Evolutionary conservation across 1,140 invertebrate genomes (phyloP), one percentile per base, ranked within the genome.

Genomic region (Lithobius niger): DNA sequence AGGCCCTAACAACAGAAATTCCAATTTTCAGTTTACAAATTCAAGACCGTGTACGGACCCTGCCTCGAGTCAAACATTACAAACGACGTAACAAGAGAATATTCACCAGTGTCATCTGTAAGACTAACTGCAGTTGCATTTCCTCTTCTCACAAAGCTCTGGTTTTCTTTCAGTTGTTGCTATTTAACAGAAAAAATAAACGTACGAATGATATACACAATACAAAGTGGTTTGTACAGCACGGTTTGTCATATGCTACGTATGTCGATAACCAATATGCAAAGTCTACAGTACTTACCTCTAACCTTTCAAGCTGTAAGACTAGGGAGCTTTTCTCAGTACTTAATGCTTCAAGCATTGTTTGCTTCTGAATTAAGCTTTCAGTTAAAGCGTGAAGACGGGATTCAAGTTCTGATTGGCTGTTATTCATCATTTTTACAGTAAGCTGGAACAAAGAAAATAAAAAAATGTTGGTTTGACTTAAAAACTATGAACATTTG

Each of bases 321-420:
- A 78, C 70, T 22, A 89, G 71, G 13, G 86, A 86, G 74, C 87
- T 87, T 60, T 83, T 79, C 62, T 90, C 86, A 1, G 82, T 82
- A 26, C 82, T 85, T 18, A 87, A 71, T 24, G 77, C 75, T 68
- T 90, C 87, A 25, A 91, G 63, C 52, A 79, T 74, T 50, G 81
- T 81, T 67, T 91, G 87, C 64, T 89, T 88, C 55, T 82, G 75
- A 52, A 90, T 84, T 18, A 90, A 71, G 47, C 82, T 84, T 65
- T 88, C 82, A 1, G 86, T 88, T 13, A 88, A 71, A 1, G 77
- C 72, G 53, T 82, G 75, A 1, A 88, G 68, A 57, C 84, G 73
- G 6, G 76, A 74, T 69, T 87, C 83, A 57, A 84, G 62, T 72
- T 86, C 79, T 53, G 66, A 71, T 56, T 75, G 76, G 24, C 76